phyloP scores from a whole-genome alignment of 2,113 vertebrate species.

The Ctenomys sociabilis region DNA sequence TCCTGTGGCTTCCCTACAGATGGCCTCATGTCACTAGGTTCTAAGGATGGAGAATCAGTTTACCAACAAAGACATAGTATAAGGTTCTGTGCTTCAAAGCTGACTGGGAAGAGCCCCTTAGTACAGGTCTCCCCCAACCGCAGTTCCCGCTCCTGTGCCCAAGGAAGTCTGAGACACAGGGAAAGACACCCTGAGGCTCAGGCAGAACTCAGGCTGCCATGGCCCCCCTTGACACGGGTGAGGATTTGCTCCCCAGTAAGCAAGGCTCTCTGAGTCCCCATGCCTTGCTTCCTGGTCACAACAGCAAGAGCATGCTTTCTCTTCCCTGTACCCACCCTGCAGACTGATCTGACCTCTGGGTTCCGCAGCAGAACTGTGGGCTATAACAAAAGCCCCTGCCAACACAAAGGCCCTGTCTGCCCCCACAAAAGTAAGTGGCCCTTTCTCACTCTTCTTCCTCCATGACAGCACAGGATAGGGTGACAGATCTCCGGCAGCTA shows the following conservation, averaged over 20 bases:
- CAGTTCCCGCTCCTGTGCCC: not conserved
- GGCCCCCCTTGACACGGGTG: not conserved
- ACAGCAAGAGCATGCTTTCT: not conserved
- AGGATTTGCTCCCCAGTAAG: not conserved
- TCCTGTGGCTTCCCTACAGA: not conserved
- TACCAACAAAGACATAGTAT: not conserved
- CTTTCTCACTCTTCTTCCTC: not conserved
- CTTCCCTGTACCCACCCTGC: not conserved
- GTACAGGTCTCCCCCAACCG: not conserved
- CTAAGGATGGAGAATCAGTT: not conserved
- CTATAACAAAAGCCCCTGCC: not conserved
- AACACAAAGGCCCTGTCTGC: not conserved
- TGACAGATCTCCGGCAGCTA: slow-evolving; percentile 8
- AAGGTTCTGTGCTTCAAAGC: not conserved
- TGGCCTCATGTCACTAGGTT: not conserved
- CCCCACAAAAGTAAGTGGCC: not conserved
- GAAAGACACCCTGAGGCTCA: not conserved
- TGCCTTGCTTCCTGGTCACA: not conserved
- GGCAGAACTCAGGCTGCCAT: not conserved
- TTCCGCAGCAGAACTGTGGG: not conserved
- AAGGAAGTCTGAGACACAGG: not conserved
- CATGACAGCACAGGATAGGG: not conserved
- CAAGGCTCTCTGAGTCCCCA: not conserved
- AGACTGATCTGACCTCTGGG: not conserved
- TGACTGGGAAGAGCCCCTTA: not conserved